A percentile compares a stretch with the other conserved stretches of the same genome.
Evolutionary conservation across 30 jellyfish, hydroid and myxozoan species (phyloP).

Genomic region (Hydractinia echinata): DNA sequence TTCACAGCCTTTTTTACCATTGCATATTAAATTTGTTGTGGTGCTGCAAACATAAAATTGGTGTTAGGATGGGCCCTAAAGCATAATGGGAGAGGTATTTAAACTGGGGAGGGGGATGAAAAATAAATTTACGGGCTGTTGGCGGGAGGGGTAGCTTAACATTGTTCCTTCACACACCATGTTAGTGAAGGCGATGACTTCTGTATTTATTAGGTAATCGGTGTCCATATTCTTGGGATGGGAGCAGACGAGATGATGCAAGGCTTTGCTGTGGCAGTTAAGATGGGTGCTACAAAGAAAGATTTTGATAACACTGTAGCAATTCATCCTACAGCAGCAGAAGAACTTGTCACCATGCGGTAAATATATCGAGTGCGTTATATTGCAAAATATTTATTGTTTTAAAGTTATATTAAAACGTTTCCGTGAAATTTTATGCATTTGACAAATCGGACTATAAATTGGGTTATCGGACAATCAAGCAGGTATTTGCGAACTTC

Average conservation of each 20-base stretch:
- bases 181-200: background rate
- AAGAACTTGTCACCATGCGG: constrained; percentile 82
- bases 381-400: background rate
- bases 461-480: too few relatives aligned
- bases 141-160: background rate
- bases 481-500: too few relatives aligned
- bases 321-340: constrained; percentile 83
- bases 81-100: too few relatives aligned
- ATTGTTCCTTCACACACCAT: background rate
- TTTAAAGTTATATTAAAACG: background rate
- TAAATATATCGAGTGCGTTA: background rate
- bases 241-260: constrained; percentile 84
- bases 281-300: constrained; percentile 87
- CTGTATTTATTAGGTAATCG: constrained; percentile 47
- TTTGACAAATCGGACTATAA: background rate
- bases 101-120: too few relatives aligned
- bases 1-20: too few relatives aligned
- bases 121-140: too few relatives aligned
- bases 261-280: constrained; percentile 87
- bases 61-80: too few relatives aligned
- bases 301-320: constrained; percentile 92
- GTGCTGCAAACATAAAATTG: too few relatives aligned
- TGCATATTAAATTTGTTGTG: too few relatives aligned
- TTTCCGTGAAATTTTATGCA: background rate
- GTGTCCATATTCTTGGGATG: constrained; percentile 82